A percentile compares a stretch with the other conserved stretches of the same genome.
These are phyloP conservation scores for Solea solea DNA, from an alignment of 2,113 vertebrate species.

Conservation along the genomic window DNA sequence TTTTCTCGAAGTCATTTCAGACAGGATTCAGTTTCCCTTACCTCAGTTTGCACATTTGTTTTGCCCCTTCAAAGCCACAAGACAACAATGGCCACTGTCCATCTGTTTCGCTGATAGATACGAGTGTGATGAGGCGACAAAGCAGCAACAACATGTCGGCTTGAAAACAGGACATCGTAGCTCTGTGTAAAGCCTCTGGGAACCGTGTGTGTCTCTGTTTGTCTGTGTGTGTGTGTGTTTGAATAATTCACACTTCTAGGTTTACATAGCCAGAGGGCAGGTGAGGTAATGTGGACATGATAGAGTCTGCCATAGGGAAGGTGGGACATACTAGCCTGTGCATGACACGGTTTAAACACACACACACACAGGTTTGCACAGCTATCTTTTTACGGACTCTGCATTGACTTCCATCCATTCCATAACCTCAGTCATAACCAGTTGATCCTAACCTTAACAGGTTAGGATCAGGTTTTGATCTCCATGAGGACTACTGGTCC, in stretches of 20 bases:
- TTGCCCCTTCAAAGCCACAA: conserved; percentile 40
- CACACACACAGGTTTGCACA: conserved; percentile 6
- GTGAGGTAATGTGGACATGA: conserved; percentile 78
- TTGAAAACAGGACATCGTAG: conserved; percentile 60
- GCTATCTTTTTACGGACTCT: too few relatives aligned
- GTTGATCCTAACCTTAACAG: too few relatives aligned
- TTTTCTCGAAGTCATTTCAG: conserved; percentile 25
- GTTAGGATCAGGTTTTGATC: too few relatives aligned
- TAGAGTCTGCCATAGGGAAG: conserved; percentile 21
- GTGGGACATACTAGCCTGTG: conserved; percentile 28
- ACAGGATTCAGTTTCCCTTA: conserved; percentile 46
- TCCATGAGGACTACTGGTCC: too few relatives aligned
- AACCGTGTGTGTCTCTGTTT: conserved; percentile 34
- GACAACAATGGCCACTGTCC: conserved; percentile 62
- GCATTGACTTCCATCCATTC: conserved; percentile 10
- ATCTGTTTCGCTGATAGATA: conserved; percentile 51
- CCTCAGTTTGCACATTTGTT: conserved; percentile 48
- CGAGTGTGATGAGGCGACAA: conserved; percentile 32
- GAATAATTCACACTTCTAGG: conserved; percentile 75
- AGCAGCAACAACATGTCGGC: conserved; percentile 65
- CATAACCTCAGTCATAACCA: not conserved
- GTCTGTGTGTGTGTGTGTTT: conserved; percentile 52
- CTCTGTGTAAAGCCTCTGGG: conserved; percentile 15
- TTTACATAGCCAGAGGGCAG: conserved; percentile 77
- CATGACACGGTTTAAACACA: conserved; percentile 31